Percentiles rank a stretch among this genome's conserved stretches.
Conservation (phyloP, 1,140 invertebrate genomes). For the Penaeus indicus region DNA sequence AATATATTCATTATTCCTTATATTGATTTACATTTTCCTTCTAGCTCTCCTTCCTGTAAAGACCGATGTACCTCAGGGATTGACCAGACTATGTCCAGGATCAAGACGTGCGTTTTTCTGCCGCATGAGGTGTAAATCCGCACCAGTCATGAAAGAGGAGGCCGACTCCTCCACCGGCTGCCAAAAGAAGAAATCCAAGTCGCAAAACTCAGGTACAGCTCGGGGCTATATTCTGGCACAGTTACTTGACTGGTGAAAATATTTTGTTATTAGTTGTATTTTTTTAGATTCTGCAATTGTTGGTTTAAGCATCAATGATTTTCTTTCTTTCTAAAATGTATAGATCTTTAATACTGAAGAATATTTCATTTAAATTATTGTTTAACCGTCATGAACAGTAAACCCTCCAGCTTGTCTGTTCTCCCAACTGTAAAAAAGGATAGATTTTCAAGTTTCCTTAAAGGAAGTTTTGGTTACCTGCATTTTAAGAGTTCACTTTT, state of each 20-base stretch:
- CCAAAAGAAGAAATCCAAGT: slow-evolving; percentile 60
- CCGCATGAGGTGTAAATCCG: slow-evolving; percentile 82
- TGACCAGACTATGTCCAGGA: slow-evolving; percentile 83
- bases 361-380: no score
- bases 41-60: slow-evolving; percentile 92
- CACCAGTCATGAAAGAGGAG: slow-evolving; percentile 66
- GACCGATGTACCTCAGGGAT: slow-evolving; percentile 83
- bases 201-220: slow-evolving; percentile 54
- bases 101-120: slow-evolving; percentile 93
- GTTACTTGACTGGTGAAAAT: background rate
- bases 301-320: no score
- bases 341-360: no score
- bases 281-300: background rate
- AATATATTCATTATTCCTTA: background rate
- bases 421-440: no score
- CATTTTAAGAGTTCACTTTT: no score
- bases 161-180: slow-evolving; percentile 61
- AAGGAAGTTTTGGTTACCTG: no score
- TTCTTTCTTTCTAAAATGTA: no score
- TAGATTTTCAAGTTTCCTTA: no score
- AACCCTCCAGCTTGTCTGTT: no score
- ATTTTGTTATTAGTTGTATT: background rate
- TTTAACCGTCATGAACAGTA: no score
- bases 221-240: no score
- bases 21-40: slow-evolving; percentile 22